Evolutionary conservation across 2,888 invertebrate species (phyloP).

Genomic region (Didymodactylos carnosus): DNA sequence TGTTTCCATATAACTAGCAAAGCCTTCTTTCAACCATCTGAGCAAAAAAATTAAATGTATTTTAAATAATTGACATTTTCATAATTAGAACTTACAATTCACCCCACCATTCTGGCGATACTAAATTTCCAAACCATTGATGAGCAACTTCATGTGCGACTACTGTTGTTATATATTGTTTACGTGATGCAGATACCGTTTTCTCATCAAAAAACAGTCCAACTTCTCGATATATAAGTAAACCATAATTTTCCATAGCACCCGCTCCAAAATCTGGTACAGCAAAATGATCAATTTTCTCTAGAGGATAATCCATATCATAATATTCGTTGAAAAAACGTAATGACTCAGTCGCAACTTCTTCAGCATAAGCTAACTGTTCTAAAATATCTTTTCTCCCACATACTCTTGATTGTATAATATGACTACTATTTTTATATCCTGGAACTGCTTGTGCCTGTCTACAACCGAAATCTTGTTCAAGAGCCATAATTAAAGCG

Average conservation of each 20-base stretch:
- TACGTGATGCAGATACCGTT: conserved; percentile 49
- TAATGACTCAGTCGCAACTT: conserved; percentile 23
- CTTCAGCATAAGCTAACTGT: conserved; percentile 26
- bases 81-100: not conserved
- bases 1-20: conserved; percentile 84
- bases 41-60: conserved; percentile 52
- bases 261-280: conserved; percentile 33
- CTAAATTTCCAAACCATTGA: conserved; percentile 36
- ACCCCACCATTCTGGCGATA: conserved; percentile 14
- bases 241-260: conserved; percentile 32
- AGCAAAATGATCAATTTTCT: conserved; percentile 29
- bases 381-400: conserved; percentile 17
- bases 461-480: conserved; percentile 51
- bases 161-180: conserved; percentile 67
- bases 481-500: conserved; percentile 56
- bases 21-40: conserved; percentile 44
- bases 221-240: conserved; percentile 76
- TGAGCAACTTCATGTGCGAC: conserved; percentile 52
- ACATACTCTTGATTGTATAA: not conserved
- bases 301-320: conserved; percentile 17
- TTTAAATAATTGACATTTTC: too few relatives aligned
- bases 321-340: conserved; percentile 29
- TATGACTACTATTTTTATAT: conserved; percentile 12
- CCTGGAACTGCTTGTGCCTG: conserved; percentile 10
- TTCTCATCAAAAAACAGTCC: conserved; percentile 69